These are phyloP conservation scores for Hermaeophaga mercurialis DNA, from an alignment of 2,888 invertebrate genomes.

Conservation along the genomic window DNA sequence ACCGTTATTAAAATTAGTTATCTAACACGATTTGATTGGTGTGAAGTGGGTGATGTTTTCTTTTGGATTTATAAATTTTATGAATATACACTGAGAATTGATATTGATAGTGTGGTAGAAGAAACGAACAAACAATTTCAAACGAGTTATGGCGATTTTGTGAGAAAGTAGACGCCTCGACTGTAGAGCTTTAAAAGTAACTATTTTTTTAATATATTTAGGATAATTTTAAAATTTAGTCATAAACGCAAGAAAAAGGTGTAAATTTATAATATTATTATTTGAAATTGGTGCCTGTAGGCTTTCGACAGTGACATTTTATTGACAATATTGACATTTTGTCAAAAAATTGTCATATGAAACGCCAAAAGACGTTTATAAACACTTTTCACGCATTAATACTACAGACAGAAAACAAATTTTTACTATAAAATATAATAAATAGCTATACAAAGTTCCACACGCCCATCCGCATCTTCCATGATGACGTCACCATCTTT, in stretches of 20 bases:
- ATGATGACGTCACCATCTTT: slow-evolving; percentile 35
- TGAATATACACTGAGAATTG: slow-evolving; percentile 7
- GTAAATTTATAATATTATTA: slow-evolving; percentile 21
- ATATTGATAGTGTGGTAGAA: neutral
- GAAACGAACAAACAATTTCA: slow-evolving; percentile 23
- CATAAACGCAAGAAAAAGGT: slow-evolving; percentile 3
- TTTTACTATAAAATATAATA: slow-evolving; percentile 19
- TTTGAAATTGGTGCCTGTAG: slow-evolving; percentile 29
- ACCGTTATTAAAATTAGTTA: neutral
- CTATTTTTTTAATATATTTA: slow-evolving; percentile 13
- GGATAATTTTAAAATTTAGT: slow-evolving; percentile 6
- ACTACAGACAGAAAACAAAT: slow-evolving; percentile 5
- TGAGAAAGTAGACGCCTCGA: slow-evolving; percentile 31
- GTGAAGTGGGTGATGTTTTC: neutral
- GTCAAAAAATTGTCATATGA: slow-evolving; percentile 38
- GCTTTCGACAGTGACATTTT: slow-evolving; percentile 35
- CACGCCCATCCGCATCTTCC: slow-evolving; percentile 32
- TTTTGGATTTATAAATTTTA: neutral
- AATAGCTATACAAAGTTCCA: slow-evolving; percentile 20
- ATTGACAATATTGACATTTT: slow-evolving; percentile 39
- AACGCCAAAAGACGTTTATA: slow-evolving; percentile 36
- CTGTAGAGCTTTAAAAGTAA: slow-evolving; percentile 21
- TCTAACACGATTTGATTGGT: neutral
- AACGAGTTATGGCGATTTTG: slow-evolving; percentile 34
- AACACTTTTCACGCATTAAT: slow-evolving; percentile 30